A percentile compares a stretch with the other conserved stretches of the same genome.
Conservation (phyloP, 1,140 invertebrate species). For the Nebria ingens region DNA sequence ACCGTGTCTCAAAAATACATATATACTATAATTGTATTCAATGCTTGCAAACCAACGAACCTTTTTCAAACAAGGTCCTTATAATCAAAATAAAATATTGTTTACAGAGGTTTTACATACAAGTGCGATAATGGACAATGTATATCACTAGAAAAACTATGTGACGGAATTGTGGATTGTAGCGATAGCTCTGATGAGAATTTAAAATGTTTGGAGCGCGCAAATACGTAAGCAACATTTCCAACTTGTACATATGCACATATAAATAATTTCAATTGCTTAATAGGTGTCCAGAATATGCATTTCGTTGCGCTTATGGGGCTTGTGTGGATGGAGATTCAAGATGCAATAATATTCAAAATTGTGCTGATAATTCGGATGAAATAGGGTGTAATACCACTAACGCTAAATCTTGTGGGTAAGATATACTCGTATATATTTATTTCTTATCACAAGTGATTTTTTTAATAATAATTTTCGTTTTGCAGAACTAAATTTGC, state of each 20-base stretch:
- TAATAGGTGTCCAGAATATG: constrained; percentile 22
- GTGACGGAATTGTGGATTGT: constrained; percentile 42
- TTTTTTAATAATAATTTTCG: constrained; percentile 5
- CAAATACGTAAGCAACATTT: neutral
- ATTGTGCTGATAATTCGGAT: constrained; percentile 48
- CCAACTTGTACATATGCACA: neutral
- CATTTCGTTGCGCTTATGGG: constrained; percentile 42
- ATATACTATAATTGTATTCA: no score
- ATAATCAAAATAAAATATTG: no score
- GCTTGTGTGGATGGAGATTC: constrained; percentile 39
- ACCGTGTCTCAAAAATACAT: no score
- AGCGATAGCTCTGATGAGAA: constrained; percentile 52
- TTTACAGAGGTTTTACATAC: no score
- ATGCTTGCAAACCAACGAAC: no score
- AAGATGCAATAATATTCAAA: constrained; percentile 44
- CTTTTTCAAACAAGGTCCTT: no score
- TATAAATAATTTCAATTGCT: neutral
- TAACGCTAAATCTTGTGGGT: constrained; percentile 10
- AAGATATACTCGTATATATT: constrained; percentile 1
- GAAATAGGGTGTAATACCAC: constrained; percentile 32
- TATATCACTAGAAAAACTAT: constrained; percentile 41
- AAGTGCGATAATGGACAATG: constrained; percentile 45
- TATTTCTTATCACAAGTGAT: constrained; percentile 3
- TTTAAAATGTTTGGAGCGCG: constrained; percentile 14
- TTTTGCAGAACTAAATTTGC: constrained; percentile 32